Percentiles rank a stretch among this genome's conserved stretches.
phyloP scores from a whole-genome alignment of 1,140 invertebrate species.

The Uloborus diversus region DNA sequence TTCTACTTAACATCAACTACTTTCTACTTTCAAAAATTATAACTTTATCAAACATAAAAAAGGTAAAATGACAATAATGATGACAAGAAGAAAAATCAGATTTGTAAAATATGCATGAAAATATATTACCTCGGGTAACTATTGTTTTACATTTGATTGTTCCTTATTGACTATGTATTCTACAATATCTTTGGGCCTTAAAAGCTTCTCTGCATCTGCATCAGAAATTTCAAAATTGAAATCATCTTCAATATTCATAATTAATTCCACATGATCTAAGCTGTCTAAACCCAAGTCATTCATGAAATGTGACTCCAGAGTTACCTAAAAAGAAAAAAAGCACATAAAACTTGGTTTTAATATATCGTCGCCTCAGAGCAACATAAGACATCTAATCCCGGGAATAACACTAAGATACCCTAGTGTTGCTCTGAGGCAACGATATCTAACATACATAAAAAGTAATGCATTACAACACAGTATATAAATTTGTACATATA shows the following conservation, averaged over 20 bases:
- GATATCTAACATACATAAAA: background rate
- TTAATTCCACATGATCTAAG: constrained; percentile 97
- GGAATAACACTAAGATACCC: no score
- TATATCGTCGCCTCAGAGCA: no score
- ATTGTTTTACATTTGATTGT: background rate
- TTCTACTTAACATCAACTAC: no score
- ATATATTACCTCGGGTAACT: no score
- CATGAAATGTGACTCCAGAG: constrained; percentile 91
- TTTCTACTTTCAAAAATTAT: no score
- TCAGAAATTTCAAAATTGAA: constrained; percentile 99
- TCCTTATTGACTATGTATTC: constrained; percentile 77
- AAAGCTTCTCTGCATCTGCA: constrained; percentile 89
- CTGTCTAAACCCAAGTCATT: constrained; percentile 97
- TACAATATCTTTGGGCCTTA: constrained; percentile 89
- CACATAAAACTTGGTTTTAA: background rate
- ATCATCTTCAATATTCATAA: constrained; percentile 99
- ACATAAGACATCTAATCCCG: no score
- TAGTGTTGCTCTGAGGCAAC: background rate
- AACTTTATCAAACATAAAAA: no score
- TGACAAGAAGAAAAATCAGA: no score
- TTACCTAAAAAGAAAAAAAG: constrained; percentile 74
- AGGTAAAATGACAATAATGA: no score
- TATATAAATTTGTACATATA: no score
- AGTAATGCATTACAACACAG: no score
- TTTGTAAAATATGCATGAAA: no score